A percentile compares a stretch with the other conserved stretches of the same genome.
Evolutionary conservation across 2,113 vertebrate species (phyloP).

Genomic region (Nicator chloris): DNA sequence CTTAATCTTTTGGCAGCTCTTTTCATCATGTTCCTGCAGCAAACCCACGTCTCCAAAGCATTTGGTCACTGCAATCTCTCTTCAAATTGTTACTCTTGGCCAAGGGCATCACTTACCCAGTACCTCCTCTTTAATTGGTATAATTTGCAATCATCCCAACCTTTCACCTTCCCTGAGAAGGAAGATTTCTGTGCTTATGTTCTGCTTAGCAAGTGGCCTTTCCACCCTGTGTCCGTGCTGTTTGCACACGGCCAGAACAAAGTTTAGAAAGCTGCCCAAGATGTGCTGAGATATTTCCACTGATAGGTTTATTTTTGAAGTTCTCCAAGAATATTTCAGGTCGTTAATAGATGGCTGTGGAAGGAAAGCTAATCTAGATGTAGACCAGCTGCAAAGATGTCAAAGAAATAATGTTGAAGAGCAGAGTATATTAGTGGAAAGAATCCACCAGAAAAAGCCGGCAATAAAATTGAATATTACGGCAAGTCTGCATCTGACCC

Average conservation of each 20-base stretch:
- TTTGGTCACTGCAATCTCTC: background rate
- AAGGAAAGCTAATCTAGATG: background rate
- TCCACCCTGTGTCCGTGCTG: accelerated
- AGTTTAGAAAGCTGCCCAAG: background rate
- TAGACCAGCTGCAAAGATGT: background rate
- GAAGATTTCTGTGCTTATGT: background rate
- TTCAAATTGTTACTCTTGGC: background rate
- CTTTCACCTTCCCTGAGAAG: background rate
- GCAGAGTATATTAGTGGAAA: background rate
- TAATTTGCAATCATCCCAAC: background rate
- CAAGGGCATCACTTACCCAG: background rate
- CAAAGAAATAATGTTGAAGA: background rate
- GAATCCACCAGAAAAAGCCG: background rate
- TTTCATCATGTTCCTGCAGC: background rate
- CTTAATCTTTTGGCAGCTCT: background rate
- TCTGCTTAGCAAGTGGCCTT: background rate
- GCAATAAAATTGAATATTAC: background rate
- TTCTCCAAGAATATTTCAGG: background rate
- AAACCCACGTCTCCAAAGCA: background rate
- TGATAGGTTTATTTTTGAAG: background rate
- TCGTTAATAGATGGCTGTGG: background rate
- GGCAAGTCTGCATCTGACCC: background rate
- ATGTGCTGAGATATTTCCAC: background rate
- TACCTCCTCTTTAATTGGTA: background rate
- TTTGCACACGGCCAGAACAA: background rate